Base-by-base conservation (phyloP, 2,797 vertebrate genomes). In the Gephyroberyx darwinii region DNA sequence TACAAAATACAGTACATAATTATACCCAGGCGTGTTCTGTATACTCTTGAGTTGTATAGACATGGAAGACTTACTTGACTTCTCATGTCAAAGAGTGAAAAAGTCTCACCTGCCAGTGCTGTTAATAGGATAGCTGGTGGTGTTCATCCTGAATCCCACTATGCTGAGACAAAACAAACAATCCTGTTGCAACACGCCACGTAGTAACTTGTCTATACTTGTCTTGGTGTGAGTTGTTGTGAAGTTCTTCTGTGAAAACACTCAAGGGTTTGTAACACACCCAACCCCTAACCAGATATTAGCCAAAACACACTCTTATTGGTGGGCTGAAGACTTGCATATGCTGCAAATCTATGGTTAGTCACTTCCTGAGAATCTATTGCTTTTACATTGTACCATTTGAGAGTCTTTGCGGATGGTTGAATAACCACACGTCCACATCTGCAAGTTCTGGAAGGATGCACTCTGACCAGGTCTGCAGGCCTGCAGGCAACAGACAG, bases 281-380 rank as follows among this genome's bases (percentile, higher is more conserved):
- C 54, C 52, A 54, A 31, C 58, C 50, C 56, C 67, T 54, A 26
- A 35, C 3, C 5, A 35, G 1, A 1, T 6, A 35, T 35, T 35
- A 35, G 41, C 41, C 10, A 43, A 43, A 43, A 12, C 13, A 35
- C 41, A 13, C 0, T 0, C 20, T 26, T 6, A 0, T 6, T 33
- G 22, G 79, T 69, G 84, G 79, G 71, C 72, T 78, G 82, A 69
- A 1, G 2, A 26, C 4, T 43, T 43, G 9, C 4, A 12, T 43
- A 16, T 14, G 41, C 10, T 16, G 1, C 33, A 35, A 0, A 4
- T 0, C 0, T 63, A 39, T 69, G 69, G 71, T 77, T 78, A 68
- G 0, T n/a, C 2, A 39, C 61, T 84, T 88, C 78, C 81, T 85
- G 71, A 16, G 0, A 31, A 22, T 14, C 39, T 57, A 76, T 72